Conservation (phyloP, 1,140 invertebrate genomes). For the Zophobas morio region DNA sequence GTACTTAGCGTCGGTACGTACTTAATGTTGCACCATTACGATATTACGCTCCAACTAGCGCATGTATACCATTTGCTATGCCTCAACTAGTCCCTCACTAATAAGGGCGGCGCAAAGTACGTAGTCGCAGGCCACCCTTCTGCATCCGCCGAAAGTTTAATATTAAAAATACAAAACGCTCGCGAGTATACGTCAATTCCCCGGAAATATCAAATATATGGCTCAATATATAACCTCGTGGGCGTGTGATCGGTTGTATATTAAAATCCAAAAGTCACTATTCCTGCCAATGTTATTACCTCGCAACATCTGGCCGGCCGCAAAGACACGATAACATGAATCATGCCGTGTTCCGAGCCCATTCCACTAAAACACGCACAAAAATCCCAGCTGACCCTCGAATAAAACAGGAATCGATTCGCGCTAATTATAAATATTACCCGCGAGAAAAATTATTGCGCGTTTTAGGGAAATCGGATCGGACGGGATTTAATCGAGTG, state of each 20-base stretch:
- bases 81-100: no score
- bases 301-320: slow-evolving; percentile 53
- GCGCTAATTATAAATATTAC: slow-evolving; percentile 20
- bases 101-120: no score
- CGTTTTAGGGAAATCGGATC: no score
- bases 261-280: slow-evolving; percentile 52
- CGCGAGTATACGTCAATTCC: slow-evolving; percentile 39
- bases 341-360: slow-evolving; percentile 50
- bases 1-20: no score
- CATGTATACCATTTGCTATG: no score
- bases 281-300: slow-evolving; percentile 48
- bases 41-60: no score
- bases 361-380: slow-evolving; percentile 51
- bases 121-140: no score
- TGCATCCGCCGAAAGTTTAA: slow-evolving; percentile 25
- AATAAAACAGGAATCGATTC: slow-evolving; percentile 19
- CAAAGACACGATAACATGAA: slow-evolving; percentile 51
- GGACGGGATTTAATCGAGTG: no score
- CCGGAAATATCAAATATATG: slow-evolving; percentile 47
- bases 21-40: no score
- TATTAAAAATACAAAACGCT: slow-evolving; percentile 48
- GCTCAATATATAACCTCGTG: slow-evolving; percentile 39
- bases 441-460: neutral
- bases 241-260: slow-evolving; percentile 48
- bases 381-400: slow-evolving; percentile 30